These are phyloP conservation scores for Lagria hirta DNA, from an alignment of 2,888 invertebrate genomes.

Conservation along the genomic window DNA sequence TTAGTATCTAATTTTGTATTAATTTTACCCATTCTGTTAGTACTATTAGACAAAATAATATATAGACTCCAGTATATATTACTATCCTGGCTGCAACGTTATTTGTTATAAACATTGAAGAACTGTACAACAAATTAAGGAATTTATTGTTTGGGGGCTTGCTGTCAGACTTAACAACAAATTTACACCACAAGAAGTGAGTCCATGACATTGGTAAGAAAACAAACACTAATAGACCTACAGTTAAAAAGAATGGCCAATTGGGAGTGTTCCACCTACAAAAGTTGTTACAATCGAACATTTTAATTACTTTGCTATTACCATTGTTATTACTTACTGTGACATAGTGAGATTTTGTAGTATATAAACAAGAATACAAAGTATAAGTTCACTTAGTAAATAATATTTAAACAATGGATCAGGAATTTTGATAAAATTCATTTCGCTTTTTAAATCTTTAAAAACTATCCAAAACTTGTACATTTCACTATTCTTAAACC, in stretches of 20 bases:
- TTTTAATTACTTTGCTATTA: conserved; percentile 4
- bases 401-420: conserved; percentile 88
- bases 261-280: conserved; percentile 48
- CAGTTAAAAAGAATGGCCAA: conserved; percentile 55
- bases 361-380: conserved; percentile 61
- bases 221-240: conserved; percentile 57
- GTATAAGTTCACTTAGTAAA: conserved; percentile 61
- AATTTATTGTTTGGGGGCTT: conserved; percentile 59
- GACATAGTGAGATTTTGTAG: conserved; percentile 64
- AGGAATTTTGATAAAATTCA: conserved; percentile 70
- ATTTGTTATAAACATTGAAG: conserved; percentile 64
- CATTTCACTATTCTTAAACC: conserved; percentile 63
- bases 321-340: conserved; percentile 54
- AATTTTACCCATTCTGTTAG: conserved; percentile 64
- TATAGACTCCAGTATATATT: conserved; percentile 69
- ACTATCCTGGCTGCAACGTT: conserved; percentile 63
- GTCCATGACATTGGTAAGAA: conserved; percentile 75
- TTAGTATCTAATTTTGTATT: conserved; percentile 2
- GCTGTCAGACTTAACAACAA: conserved; percentile 50
- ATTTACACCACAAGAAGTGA: conserved; percentile 67
- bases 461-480: conserved; percentile 66
- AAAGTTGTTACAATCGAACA: conserved; percentile 6
- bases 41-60: conserved; percentile 65
- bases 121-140: conserved; percentile 61
- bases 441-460: conserved; percentile 65